Evolutionary conservation across 2,797 vertebrate genomes (phyloP), one percentile per base, ranked within the genome.

Genomic region (Falco biarmicus): DNA sequence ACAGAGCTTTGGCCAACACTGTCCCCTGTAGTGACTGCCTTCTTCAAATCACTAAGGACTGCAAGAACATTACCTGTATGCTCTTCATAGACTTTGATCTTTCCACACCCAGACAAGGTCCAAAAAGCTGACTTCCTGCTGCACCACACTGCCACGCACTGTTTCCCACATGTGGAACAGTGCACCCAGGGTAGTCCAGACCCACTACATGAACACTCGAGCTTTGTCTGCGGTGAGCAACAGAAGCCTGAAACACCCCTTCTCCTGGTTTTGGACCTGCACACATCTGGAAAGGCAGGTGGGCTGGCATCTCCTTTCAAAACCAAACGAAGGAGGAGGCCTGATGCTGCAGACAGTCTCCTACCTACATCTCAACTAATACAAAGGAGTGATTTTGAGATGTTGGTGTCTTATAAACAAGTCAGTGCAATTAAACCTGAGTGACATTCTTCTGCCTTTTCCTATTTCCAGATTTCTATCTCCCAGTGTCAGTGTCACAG

Each of bases 81-180:
- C 4, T 63, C 7, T 63, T 66, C 41, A 43, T 28, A 37, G 8
- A 24, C 25, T 53, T 48, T 0, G 0, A 24, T 25, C n/a, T 65
- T 69, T 70, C 59, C 51, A 64, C 1, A 0, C 22, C 7, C 39
- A 50, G 13, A 34, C 16, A 28, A 60, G 18, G 11, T 86, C 61
- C 51, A 59, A 73, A 57, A 68, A 7, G 13, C 24, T 54, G 31
- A 57, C 24, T 64, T 31, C 31, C 48, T 56, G 48, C 26, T 34
- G 31, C 18, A 41, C 18, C 25, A 26, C 8, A 2, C 15, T 37
- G 26, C 21, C 37, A 56, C 2, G 0, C 1, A 0, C 4, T 21
- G 13, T 66, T 84, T 73, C 47, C 48, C 54, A 37, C 1, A 1
- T 18, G 17, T 47, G 32, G 16, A 45, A 16, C 5, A 21, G 43